Evolutionary conservation across 2,113 vertebrate genomes (phyloP).

Genomic region (Cnemophilus loriae): DNA sequence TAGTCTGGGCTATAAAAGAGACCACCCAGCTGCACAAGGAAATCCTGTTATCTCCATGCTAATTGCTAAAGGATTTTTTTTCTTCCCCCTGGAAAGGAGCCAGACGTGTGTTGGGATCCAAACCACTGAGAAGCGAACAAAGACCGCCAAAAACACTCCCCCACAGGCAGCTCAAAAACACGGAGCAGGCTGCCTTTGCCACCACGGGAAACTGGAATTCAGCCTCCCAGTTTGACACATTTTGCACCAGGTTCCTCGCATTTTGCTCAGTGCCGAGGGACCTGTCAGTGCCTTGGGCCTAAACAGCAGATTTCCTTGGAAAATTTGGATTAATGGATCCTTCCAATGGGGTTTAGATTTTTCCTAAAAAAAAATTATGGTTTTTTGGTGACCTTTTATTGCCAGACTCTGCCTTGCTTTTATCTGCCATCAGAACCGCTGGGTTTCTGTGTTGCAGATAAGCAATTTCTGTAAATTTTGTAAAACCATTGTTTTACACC

Average conservation of each 20-base stretch:
- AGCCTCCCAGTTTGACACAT: not conserved
- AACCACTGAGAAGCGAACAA: not conserved
- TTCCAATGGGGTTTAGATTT: not conserved
- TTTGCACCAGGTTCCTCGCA: not conserved
- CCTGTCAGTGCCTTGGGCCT: not conserved
- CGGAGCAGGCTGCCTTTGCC: not conserved
- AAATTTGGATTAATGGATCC: not conserved
- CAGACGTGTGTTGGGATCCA: constrained; percentile 4
- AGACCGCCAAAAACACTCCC: not conserved
- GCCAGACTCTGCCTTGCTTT: not conserved
- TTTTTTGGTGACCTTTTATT: too few species aligned
- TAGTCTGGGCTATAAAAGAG: constrained; percentile 24
- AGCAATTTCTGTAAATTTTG: not conserved
- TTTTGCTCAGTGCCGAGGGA: not conserved
- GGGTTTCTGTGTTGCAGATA: not conserved
- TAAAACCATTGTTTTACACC: rapidly evolving
- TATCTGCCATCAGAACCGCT: not conserved
- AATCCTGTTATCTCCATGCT: constrained; percentile 54
- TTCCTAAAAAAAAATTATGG: too few species aligned
- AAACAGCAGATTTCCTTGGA: not conserved
- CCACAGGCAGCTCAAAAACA: not conserved
- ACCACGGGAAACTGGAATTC: not conserved
- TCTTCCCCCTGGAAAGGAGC: not conserved
- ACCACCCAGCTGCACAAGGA: constrained; percentile 42
- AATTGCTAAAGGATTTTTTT: constrained; percentile 33